Conservation (phyloP, 2,888 invertebrate species). For the Patella pellucida region DNA sequence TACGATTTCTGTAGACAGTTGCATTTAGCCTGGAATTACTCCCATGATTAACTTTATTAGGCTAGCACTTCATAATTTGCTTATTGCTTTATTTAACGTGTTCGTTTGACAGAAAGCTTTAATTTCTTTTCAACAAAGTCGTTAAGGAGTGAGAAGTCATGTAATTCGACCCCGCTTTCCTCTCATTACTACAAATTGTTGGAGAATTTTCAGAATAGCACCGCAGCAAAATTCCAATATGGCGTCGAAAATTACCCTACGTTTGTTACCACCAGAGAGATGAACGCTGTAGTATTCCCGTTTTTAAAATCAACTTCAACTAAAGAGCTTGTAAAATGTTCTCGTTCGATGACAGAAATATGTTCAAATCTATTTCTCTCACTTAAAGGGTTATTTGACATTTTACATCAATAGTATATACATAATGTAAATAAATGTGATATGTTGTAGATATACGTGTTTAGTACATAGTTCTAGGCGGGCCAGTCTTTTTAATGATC, state of each 20-base stretch:
- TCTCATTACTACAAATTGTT: slow-evolving; percentile 11
- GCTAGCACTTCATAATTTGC: not conserved
- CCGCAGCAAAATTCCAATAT: slow-evolving; percentile 6
- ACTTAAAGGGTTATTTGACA: not conserved
- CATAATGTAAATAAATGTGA: not conserved
- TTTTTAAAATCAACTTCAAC: not conserved
- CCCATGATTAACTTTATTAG: slow-evolving; percentile 3
- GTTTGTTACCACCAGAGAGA: slow-evolving; percentile 4
- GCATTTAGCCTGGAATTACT: not conserved
- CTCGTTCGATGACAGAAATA: not conserved
- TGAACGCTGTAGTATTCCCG: not conserved
- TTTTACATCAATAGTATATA: not conserved
- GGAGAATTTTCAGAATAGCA: slow-evolving; percentile 10
- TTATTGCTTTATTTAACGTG: not conserved
- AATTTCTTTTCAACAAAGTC: slow-evolving; percentile 9
- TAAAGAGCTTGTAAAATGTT: not conserved
- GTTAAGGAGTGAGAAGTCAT: not conserved
- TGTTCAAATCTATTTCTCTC: too few species aligned
- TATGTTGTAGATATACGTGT: not conserved
- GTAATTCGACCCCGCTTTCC: not conserved
- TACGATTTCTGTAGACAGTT: not conserved
- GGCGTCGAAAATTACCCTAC: not conserved
- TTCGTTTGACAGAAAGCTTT: slow-evolving; percentile 1
- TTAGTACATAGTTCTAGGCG: too few species aligned
- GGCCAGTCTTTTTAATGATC: too few species aligned